Percentiles rank a stretch among this genome's conserved stretches.
These are phyloP conservation scores for Abrostola tripartita DNA, from an alignment of 2,888 invertebrate species.

Conservation along the genomic window DNA sequence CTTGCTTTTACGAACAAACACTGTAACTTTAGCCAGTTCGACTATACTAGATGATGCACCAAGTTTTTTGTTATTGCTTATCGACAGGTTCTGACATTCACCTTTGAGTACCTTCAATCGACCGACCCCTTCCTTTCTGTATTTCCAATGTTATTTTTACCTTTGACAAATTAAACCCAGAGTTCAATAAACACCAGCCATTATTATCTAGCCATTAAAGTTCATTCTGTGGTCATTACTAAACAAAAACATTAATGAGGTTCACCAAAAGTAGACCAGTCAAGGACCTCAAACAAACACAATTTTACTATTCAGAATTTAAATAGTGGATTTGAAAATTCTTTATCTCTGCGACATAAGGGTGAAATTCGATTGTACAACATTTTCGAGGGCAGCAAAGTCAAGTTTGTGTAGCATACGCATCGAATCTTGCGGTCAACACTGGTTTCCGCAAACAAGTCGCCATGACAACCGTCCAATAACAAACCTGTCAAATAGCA, in stretches of 20 bases:
- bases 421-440: conserved; percentile 61
- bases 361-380: conserved; percentile 41
- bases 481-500: conserved; percentile 81
- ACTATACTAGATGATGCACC: no score
- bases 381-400: conserved; percentile 31
- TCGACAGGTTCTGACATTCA: neutral
- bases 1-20: no score
- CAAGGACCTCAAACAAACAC: conserved; percentile 65
- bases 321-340: conserved; percentile 25
- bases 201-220: conserved; percentile 48
- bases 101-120: neutral
- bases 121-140: neutral
- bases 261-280: conserved; percentile 70
- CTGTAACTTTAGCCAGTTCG: no score
- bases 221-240: conserved; percentile 45
- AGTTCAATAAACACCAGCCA: conserved; percentile 47
- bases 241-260: conserved; percentile 55
- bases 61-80: neutral
- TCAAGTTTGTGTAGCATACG: conserved; percentile 54
- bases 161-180: conserved; percentile 35
- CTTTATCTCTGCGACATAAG: conserved; percentile 50
- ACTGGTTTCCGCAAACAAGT: conserved; percentile 76
- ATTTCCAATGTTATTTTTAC: conserved; percentile 7
- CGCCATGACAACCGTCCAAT: conserved; percentile 70
- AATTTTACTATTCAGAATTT: conserved; percentile 21